These are phyloP conservation scores for Apogon hyalosoma DNA, from an alignment of 2,797 vertebrate genomes.

Conservation along the genomic window DNA sequence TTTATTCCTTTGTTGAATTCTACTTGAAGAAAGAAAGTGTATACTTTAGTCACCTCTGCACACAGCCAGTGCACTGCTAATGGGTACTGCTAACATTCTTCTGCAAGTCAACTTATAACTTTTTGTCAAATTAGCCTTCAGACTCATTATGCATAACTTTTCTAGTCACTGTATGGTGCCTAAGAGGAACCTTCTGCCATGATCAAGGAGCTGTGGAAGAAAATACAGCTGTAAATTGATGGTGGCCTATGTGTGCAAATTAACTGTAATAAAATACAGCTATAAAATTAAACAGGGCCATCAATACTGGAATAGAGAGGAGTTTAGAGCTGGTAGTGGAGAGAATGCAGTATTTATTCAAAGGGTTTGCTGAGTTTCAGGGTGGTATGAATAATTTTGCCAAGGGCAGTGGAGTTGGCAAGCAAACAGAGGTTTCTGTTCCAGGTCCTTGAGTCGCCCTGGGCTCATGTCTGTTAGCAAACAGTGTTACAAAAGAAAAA, in stretches of 20 bases:
- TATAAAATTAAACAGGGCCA: slow-evolving; percentile 37
- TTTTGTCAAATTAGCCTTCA: neutral
- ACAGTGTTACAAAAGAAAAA: slow-evolving; percentile 28
- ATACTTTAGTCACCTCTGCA: too few relatives aligned
- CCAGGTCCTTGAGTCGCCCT: slow-evolving; percentile 60
- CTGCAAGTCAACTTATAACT: neutral
- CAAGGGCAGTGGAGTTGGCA: slow-evolving; percentile 51
- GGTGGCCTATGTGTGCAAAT: slow-evolving; percentile 6
- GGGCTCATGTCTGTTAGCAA: slow-evolving; percentile 46
- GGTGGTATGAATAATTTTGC: slow-evolving; percentile 47
- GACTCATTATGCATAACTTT: neutral
- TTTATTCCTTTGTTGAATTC: too few relatives aligned
- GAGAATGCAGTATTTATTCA: slow-evolving; percentile 41
- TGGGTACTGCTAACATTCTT: neutral
- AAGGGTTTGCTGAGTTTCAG: slow-evolving; percentile 25
- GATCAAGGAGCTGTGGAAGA: slow-evolving; percentile 6
- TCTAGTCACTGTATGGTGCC: neutral
- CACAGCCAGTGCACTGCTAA: too few relatives aligned
- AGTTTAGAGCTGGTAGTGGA: slow-evolving; percentile 8
- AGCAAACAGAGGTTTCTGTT: slow-evolving; percentile 31
- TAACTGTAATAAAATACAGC: slow-evolving; percentile 25
- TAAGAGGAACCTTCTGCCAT: slow-evolving; percentile 15
- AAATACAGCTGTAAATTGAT: slow-evolving; percentile 23
- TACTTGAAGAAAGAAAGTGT: too few relatives aligned
- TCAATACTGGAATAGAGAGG: slow-evolving; percentile 17